A percentile compares a stretch with the other conserved stretches of the same genome.
These are phyloP conservation scores for Dromaius novaehollandiae DNA, from an alignment of 2,113 vertebrate genomes.

Conservation along the genomic window DNA sequence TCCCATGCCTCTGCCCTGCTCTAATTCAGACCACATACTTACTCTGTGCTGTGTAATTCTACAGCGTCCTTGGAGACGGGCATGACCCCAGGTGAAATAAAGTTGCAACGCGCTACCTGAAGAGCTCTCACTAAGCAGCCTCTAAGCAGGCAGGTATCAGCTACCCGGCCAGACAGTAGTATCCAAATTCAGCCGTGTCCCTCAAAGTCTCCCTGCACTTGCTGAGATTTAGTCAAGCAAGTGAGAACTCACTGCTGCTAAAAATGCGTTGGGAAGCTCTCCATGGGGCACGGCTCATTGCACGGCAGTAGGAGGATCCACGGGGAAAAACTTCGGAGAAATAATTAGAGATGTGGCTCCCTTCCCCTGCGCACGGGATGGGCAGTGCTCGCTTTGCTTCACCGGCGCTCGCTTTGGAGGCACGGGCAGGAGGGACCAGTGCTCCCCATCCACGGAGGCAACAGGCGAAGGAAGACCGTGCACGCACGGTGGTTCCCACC, in stretches of 20 bases:
- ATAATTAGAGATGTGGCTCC: background rate
- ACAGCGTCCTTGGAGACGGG: background rate
- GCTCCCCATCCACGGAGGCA: background rate
- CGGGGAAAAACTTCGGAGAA: background rate
- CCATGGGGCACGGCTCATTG: background rate
- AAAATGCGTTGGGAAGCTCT: fast-evolving
- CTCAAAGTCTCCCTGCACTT: background rate
- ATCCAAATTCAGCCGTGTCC: background rate
- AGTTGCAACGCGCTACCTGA: background rate
- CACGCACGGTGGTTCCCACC: background rate
- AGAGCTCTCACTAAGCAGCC: background rate
- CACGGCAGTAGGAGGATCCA: background rate
- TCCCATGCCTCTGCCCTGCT: background rate
- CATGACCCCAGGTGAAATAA: background rate
- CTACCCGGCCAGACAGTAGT: background rate
- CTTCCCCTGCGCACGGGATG: background rate
- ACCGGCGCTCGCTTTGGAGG: background rate
- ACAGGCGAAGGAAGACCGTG: background rate
- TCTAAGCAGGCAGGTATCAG: background rate
- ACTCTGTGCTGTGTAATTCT: background rate
- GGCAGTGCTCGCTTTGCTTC: background rate
- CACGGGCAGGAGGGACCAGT: background rate
- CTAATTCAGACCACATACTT: background rate
- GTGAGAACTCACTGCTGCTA: background rate
- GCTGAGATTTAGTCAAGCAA: background rate